Evolutionary conservation across 2,797 vertebrate genomes (phyloP).

Genomic region (Petrocephalus schoutedeni): DNA sequence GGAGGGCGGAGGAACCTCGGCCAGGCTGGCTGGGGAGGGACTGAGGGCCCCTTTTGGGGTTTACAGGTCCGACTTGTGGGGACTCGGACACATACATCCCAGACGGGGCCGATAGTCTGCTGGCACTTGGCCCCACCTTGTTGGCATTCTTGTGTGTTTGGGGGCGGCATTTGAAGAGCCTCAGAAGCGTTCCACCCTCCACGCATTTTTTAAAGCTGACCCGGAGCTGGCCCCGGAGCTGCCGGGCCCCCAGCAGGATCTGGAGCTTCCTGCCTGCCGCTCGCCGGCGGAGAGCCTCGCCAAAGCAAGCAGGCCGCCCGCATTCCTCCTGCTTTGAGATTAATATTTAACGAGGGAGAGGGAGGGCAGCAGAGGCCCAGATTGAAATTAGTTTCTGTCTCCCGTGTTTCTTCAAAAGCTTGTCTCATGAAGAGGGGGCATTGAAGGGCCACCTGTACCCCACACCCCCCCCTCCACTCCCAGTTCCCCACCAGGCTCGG

Average conservation of each 20-base stretch:
- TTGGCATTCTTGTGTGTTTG: constrained; percentile 27
- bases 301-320: constrained; percentile 30
- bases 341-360: neutral
- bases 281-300: constrained; percentile 32
- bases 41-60: neutral
- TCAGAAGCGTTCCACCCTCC: neutral
- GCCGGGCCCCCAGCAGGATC: constrained; percentile 25
- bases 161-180: neutral
- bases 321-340: neutral
- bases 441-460: constrained; percentile 33
- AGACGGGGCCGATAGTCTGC: neutral
- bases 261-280: constrained; percentile 34
- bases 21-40: neutral
- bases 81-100: neutral
- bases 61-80: neutral
- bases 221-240: constrained; percentile 40
- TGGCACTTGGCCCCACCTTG: neutral
- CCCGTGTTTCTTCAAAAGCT: constrained; percentile 40
- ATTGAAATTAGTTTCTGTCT: constrained; percentile 35
- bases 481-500: constrained; percentile 33
- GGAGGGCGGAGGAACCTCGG: neutral
- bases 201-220: constrained; percentile 36
- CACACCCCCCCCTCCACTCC: neutral
- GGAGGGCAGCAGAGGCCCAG: constrained; percentile 37
- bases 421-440: constrained; percentile 14